Conservation (phyloP, 2,797 vertebrate species). For the Acanthis flammea region DNA sequence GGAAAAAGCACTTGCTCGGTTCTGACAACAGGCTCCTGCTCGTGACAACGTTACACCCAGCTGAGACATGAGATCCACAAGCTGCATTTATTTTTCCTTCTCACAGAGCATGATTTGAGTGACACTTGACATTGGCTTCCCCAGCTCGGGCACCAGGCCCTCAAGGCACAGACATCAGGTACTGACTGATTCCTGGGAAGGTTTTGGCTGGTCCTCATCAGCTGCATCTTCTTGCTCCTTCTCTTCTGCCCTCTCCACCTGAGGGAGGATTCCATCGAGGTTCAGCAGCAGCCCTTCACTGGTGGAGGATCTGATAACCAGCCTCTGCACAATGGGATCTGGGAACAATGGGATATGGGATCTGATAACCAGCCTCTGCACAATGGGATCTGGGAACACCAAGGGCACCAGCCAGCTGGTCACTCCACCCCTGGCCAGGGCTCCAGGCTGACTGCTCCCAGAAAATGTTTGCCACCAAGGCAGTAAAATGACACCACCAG, state of each 20-base stretch:
- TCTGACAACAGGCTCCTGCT: neutral
- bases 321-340: slow-evolving; percentile 84
- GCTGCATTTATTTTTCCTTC: neutral
- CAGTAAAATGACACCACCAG: neutral
- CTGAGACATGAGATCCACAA: neutral
- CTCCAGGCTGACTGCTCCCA: neutral
- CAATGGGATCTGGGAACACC: slow-evolving; percentile 80
- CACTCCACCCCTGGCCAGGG: fast-evolving
- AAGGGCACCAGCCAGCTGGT: neutral
- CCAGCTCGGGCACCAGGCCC: neutral
- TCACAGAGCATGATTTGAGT: neutral
- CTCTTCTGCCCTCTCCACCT: neutral
- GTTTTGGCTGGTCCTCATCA: neutral
- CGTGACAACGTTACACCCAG: neutral
- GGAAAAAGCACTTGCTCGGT: fast-evolving
- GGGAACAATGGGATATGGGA: slow-evolving; percentile 73
- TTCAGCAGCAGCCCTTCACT: slow-evolving; percentile 87
- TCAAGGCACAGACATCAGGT: neutral
- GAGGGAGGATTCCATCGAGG: slow-evolving; percentile 75
- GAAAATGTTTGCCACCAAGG: neutral
- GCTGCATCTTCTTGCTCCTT: neutral
- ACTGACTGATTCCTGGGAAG: neutral
- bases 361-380: slow-evolving; percentile 78
- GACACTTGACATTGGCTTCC: neutral
- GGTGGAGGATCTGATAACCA: slow-evolving; percentile 81